Percentiles rank a stretch among this genome's conserved stretches.
These are phyloP conservation scores for Cichladusa arquata DNA, from an alignment of 2,113 vertebrate genomes.

Conservation along the genomic window DNA sequence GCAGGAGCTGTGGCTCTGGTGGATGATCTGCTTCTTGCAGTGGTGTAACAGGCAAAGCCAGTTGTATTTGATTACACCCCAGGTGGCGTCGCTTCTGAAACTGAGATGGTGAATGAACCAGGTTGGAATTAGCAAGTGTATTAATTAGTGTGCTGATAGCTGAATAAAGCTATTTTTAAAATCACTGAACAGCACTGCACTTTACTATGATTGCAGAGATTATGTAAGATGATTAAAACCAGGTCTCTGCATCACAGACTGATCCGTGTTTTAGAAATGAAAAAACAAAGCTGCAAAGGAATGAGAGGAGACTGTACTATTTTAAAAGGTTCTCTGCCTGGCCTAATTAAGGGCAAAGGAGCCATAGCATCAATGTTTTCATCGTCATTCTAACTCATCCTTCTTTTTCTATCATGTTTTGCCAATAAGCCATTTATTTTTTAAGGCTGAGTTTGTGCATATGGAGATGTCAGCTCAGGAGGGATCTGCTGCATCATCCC, in stretches of 20 bases:
- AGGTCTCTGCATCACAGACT: neutral
- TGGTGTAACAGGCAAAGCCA: neutral
- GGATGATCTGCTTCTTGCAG: neutral
- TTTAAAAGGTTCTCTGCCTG: neutral
- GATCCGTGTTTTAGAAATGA: neutral
- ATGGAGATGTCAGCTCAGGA: neutral
- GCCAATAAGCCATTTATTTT: neutral
- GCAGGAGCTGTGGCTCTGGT: neutral
- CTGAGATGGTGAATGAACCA: neutral
- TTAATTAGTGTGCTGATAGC: constrained; percentile 11
- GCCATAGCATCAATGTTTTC: neutral
- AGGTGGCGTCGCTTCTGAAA: neutral
- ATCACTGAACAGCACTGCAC: constrained; percentile 13
- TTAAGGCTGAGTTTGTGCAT: neutral
- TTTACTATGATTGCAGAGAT: constrained; percentile 27
- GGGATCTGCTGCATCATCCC: constrained; percentile 34
- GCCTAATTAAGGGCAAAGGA: neutral
- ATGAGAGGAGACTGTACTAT: neutral
- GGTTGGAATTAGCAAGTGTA: neutral
- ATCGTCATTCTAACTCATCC: neutral
- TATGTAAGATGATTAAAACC: constrained; percentile 30
- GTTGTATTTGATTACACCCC: neutral
- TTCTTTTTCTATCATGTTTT: neutral
- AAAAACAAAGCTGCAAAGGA: neutral
- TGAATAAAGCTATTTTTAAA: constrained; percentile 23